Evolutionary conservation across 2,113 vertebrate species (phyloP).

Genomic region (Chionis minor): DNA sequence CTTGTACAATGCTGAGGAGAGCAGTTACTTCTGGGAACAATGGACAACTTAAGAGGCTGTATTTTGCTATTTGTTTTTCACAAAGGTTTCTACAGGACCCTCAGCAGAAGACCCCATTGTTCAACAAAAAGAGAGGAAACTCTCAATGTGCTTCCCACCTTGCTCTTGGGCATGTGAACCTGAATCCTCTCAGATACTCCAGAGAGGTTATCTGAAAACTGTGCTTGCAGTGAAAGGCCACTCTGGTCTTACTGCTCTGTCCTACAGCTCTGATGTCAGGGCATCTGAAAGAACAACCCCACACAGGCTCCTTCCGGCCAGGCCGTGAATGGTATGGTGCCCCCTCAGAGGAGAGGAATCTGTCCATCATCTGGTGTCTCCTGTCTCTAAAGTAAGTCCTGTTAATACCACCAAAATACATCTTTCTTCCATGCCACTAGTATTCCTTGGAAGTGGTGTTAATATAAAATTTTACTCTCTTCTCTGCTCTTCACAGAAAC

Average conservation of each 20-base stretch:
- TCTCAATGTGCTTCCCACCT: background rate
- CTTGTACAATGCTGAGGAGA: background rate
- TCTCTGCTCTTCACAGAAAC: background rate
- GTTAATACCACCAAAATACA: background rate
- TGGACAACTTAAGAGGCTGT: background rate
- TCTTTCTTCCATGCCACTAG: background rate
- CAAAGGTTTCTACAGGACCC: background rate
- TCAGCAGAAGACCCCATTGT: background rate
- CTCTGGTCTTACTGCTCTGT: background rate
- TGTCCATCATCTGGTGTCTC: background rate
- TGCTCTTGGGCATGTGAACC: background rate
- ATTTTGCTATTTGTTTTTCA: background rate
- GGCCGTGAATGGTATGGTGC: fast-evolving
- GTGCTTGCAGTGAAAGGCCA: background rate
- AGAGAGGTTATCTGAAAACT: background rate
- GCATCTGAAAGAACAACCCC: background rate
- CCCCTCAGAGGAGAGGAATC: background rate
- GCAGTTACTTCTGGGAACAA: background rate
- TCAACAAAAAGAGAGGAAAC: background rate
- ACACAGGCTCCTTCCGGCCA: background rate
- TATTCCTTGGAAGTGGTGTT: background rate
- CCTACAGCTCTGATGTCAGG: background rate
- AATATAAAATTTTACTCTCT: background rate
- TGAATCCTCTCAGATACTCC: background rate
- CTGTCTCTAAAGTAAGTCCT: background rate